These are phyloP conservation scores for Morpho deidamia DNA, from an alignment of 2,888 invertebrate species.

Conservation along the genomic window DNA sequence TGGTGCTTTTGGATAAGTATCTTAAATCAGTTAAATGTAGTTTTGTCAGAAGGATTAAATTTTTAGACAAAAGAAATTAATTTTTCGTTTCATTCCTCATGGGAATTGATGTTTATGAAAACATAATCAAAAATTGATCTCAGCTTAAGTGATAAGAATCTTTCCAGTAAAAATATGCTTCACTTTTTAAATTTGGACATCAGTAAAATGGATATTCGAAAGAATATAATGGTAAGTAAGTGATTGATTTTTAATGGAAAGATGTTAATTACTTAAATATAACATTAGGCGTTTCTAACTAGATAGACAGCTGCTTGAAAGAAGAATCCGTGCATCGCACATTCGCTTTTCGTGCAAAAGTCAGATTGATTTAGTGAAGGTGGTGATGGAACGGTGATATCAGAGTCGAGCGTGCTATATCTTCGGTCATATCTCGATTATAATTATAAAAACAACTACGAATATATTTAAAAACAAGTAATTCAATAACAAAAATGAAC, in stretches of 20 bases:
- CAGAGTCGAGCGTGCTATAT: conserved; percentile 70
- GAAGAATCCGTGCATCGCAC: conserved; percentile 76
- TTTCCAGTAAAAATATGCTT: conserved; percentile 54
- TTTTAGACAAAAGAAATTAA: conserved; percentile 40
- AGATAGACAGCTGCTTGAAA: conserved; percentile 76
- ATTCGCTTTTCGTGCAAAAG: conserved; percentile 77
- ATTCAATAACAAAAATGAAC: conserved; percentile 8
- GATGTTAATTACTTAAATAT: conserved; percentile 62
- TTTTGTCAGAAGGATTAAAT: conserved; percentile 42
- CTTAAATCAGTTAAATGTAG: conserved; percentile 35
- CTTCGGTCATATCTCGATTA: conserved; percentile 37
- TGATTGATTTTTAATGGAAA: conserved; percentile 45
- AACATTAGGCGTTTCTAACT: conserved; percentile 75
- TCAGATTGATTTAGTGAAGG: conserved; percentile 60
- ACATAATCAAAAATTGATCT: conserved; percentile 61
- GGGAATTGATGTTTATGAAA: conserved; percentile 64
- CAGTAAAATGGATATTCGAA: background rate
- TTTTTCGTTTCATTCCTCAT: conserved; percentile 77
- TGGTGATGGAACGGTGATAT: conserved; percentile 67
- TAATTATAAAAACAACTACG: conserved; percentile 19
- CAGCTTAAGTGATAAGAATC: conserved; percentile 62
- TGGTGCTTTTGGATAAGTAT: conserved; percentile 73
- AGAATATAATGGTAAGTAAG: background rate
- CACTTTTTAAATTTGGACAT: conserved; percentile 2
- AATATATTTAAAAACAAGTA: conserved; percentile 4